Conservation (phyloP, 2,113 vertebrate species). For the Ginglymostoma cirratum region DNA sequence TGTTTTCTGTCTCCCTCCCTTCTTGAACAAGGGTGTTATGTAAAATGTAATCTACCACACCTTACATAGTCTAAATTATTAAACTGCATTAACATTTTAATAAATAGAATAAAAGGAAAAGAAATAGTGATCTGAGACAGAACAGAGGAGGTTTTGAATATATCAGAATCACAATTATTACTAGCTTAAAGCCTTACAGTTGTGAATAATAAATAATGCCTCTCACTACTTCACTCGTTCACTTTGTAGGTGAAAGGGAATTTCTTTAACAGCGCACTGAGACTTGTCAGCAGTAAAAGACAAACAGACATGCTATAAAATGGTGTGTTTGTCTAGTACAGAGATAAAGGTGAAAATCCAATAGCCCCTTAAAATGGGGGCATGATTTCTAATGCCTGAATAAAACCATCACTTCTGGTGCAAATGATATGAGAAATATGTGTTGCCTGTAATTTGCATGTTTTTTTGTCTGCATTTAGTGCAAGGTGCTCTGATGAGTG, state of each 20-base stretch:
- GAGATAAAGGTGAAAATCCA: background rate
- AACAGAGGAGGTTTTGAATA: background rate
- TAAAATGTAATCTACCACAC: background rate
- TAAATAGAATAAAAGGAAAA: background rate
- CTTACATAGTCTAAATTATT: conserved; percentile 6
- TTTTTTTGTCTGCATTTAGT: background rate
- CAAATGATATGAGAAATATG: background rate
- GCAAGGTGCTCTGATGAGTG: background rate
- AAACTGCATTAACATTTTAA: background rate
- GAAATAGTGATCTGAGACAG: conserved; percentile 11
- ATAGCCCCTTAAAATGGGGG: background rate
- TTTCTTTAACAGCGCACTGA: background rate
- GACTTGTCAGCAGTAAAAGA: background rate
- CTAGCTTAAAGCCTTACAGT: background rate
- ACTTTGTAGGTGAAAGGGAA: background rate
- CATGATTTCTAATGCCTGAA: background rate
- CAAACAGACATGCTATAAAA: background rate
- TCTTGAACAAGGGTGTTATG: no score
- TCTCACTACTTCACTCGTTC: background rate
- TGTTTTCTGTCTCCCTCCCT: no score
- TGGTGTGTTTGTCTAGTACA: background rate
- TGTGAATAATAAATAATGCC: conserved; percentile 4
- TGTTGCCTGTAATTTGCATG: background rate
- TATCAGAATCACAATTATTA: background rate
- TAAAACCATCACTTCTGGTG: background rate